A percentile compares a stretch with the other conserved stretches of the same genome.
phyloP scores from a whole-genome alignment of 2,888 invertebrate species.

The Heteromyza rotundicornis region DNA sequence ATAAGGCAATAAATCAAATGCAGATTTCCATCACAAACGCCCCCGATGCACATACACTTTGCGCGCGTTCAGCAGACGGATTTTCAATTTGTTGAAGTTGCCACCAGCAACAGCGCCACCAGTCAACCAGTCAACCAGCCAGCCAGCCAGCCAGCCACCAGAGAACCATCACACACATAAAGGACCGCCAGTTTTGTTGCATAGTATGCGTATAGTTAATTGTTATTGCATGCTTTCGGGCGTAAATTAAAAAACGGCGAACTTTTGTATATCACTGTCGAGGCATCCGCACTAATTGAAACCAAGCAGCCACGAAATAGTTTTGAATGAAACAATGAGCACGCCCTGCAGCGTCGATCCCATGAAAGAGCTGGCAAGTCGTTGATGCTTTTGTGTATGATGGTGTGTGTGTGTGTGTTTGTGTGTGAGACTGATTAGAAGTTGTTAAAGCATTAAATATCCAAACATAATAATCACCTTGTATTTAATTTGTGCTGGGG shows the following conservation, averaged over 20 bases:
- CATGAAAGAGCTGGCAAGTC: neutral
- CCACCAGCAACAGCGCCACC: neutral
- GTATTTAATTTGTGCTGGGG: no score
- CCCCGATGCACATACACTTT: neutral
- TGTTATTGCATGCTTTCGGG: neutral
- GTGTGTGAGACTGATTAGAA: no score
- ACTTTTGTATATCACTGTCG: neutral
- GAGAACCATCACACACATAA: no score
- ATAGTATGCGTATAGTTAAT: no score
- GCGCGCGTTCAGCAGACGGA: neutral
- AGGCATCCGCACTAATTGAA: neutral
- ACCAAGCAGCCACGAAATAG: neutral
- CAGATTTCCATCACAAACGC: neutral
- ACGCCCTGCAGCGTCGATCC: neutral
- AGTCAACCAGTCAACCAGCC: no score
- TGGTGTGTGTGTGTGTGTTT: no score
- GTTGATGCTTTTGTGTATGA: no score
- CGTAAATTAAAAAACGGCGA: neutral
- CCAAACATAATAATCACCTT: no score
- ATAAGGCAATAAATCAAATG: conserved; percentile 7
- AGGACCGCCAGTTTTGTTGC: no score
- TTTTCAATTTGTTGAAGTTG: neutral
- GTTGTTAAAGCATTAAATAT: no score
- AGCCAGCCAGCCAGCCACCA: no score
- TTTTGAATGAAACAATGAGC: neutral